A percentile compares a stretch with the other conserved stretches of the same genome.
Evolutionary conservation across 1,140 invertebrate genomes (phyloP).

Genomic region (Cherax destructor): DNA sequence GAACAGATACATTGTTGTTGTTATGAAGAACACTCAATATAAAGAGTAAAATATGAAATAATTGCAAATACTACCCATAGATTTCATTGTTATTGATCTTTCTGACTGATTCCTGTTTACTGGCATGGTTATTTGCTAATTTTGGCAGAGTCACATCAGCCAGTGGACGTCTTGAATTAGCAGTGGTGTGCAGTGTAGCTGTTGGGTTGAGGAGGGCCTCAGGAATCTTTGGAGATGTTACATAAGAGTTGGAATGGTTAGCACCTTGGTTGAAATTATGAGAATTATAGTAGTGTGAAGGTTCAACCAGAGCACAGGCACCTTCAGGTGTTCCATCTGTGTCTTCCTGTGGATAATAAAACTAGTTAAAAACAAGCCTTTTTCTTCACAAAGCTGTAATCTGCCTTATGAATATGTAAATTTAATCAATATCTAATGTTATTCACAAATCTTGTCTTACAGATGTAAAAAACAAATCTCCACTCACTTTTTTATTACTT

Average conservation of each 20-base stretch:
- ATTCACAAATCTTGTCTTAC: no score
- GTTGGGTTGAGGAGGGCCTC: slow-evolving; percentile 27
- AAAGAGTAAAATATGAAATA: neutral
- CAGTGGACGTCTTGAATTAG: neutral
- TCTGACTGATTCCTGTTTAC: neutral
- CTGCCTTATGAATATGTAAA: no score
- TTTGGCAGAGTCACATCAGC: neutral
- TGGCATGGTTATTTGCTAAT: neutral
- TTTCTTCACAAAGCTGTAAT: no score
- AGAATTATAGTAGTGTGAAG: slow-evolving; percentile 13
- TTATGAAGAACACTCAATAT: no score
- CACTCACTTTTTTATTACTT: no score
- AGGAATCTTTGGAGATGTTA: slow-evolving; percentile 37
- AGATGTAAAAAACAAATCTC: no score
- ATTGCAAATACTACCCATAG: slow-evolving; percentile 13
- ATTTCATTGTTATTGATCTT: slow-evolving; percentile 55
- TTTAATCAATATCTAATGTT: no score
- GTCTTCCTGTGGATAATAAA: neutral
- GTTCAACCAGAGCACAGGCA: slow-evolving; percentile 7
- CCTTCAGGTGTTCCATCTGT: neutral
- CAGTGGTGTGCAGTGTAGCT: neutral
- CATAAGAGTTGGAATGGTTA: neutral
- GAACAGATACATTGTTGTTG: no score
- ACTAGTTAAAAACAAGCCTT: neutral
- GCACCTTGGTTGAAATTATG: slow-evolving; percentile 25